phyloP scores from a whole-genome alignment of 2,113 vertebrate species.

The Eolophus roseicapilla region DNA sequence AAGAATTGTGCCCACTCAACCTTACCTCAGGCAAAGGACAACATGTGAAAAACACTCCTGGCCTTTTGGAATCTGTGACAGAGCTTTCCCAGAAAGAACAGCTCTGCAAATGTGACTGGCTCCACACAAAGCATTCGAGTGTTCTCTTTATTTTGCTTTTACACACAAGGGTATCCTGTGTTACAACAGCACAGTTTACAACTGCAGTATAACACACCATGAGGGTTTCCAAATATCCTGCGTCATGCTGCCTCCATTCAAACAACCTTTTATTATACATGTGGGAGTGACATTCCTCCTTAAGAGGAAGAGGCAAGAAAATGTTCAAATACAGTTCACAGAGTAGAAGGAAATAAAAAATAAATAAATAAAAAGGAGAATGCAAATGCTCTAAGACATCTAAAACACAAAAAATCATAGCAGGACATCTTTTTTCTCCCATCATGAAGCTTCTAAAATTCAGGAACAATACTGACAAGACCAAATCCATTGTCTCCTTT shows the following conservation, averaged over 20 bases:
- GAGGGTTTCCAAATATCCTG: rapidly evolving
- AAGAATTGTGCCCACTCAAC: not conserved
- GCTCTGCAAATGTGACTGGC: not conserved
- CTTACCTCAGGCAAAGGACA: not conserved
- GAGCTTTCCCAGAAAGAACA: not conserved
- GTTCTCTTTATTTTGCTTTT: not conserved
- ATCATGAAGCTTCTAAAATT: not conserved
- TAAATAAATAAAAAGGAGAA: not conserved
- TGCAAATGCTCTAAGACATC: not conserved
- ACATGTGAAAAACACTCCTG: not conserved
- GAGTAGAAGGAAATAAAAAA: not conserved
- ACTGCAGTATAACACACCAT: not conserved
- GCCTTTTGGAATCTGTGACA: not conserved
- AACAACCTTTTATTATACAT: rapidly evolving
- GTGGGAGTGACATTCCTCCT: not conserved
- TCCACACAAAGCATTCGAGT: rapidly evolving
- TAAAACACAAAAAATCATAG: not conserved
- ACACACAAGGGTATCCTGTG: rapidly evolving
- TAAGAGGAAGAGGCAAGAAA: not conserved
- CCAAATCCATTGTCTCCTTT: not conserved
- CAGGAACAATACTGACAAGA: not conserved
- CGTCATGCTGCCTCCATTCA: not conserved
- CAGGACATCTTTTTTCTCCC: not conserved
- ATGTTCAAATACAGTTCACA: not conserved
- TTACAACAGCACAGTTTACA: not conserved